Conservation (phyloP, 1,140 invertebrate genomes). For the Melipona quadrifasciata region DNA sequence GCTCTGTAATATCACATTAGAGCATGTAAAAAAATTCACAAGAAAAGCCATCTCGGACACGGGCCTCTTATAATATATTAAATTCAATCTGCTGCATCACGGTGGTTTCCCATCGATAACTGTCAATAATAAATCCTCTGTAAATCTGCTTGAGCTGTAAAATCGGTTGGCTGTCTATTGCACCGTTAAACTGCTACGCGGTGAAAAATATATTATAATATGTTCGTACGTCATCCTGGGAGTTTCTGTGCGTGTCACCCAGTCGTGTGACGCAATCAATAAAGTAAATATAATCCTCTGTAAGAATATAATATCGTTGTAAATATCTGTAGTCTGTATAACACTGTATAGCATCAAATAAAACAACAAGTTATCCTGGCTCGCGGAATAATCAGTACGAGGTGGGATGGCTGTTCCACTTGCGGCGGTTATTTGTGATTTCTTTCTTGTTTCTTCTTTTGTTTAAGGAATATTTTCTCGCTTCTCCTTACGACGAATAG, state of each 20-base stretch:
- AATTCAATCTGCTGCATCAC: constrained; percentile 80
- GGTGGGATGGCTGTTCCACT: constrained; percentile 82
- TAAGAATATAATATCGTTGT: constrained; percentile 83
- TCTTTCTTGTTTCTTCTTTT: constrained; percentile 56
- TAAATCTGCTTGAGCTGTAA: constrained; percentile 80
- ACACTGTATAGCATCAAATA: constrained; percentile 83
- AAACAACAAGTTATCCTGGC: constrained; percentile 81
- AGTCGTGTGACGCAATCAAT: constrained; percentile 68
- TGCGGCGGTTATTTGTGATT: constrained; percentile 72
- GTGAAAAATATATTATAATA: constrained; percentile 81
- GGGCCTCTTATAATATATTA: constrained; percentile 73
- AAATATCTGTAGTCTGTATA: constrained; percentile 83
- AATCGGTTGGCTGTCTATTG: constrained; percentile 80
- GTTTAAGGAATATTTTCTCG: constrained; percentile 47
- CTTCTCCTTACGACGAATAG: constrained; percentile 68
- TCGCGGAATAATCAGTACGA: constrained; percentile 81
- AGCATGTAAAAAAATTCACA: constrained; percentile 39
- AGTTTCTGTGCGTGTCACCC: constrained; percentile 52
- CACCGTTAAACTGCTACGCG: constrained; percentile 74
- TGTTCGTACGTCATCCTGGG: constrained; percentile 52
- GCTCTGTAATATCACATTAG: constrained; percentile 50
- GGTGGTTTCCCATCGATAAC: constrained; percentile 80
- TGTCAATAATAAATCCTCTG: constrained; percentile 81
- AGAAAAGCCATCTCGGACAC: constrained; percentile 63
- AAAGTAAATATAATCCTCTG: constrained; percentile 83